phyloP scores from a whole-genome alignment of 2,888 invertebrate species.

The Nebria salina region DNA sequence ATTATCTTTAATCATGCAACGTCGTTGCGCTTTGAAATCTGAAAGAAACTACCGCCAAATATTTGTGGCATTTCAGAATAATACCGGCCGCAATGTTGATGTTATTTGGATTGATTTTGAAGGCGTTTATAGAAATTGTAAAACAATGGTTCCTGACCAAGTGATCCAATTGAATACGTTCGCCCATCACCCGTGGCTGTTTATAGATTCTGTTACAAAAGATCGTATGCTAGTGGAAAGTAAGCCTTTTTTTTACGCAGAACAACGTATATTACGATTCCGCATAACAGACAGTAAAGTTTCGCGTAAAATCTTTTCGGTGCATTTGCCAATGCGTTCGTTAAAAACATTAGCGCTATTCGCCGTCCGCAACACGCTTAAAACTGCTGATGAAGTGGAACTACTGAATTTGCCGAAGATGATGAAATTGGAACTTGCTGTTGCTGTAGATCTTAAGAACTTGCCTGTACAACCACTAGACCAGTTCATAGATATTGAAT shows the following conservation, averaged over 20 bases:
- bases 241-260: background rate
- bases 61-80: background rate
- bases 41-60: background rate
- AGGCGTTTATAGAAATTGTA: background rate
- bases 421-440: no score
- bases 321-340: background rate
- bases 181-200: background rate
- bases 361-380: background rate
- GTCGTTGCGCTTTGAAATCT: background rate
- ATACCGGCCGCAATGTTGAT: background rate
- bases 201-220: background rate
- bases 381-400: no score
- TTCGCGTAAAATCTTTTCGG: background rate
- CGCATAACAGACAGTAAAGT: background rate
- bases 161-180: background rate
- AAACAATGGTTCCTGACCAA: background rate
- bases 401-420: no score
- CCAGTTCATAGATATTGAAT: background rate
- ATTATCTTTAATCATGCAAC: no score
- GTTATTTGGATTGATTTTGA: background rate
- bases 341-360: background rate
- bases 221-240: background rate
- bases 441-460: background rate
- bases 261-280: background rate
- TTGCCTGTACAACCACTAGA: background rate